Evolutionary conservation across 2,888 invertebrate species (phyloP).

Genomic region (Nemapogon koenigi): DNA sequence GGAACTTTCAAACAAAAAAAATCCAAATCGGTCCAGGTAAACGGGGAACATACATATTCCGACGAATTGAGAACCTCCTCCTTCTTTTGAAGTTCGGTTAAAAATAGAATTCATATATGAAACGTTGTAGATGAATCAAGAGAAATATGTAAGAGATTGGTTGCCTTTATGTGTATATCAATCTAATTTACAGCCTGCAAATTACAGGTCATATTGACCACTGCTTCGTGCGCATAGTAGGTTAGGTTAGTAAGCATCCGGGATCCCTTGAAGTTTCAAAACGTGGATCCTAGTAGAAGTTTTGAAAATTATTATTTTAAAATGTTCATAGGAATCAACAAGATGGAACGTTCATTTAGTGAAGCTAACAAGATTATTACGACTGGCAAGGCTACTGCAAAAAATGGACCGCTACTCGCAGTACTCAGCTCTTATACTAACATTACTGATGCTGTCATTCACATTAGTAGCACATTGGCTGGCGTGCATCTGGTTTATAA

Average conservation of each 20-base stretch:
- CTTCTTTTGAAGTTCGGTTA: too few species aligned
- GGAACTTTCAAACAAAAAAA: too few species aligned
- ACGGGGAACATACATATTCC: too few species aligned
- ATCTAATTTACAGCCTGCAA: too few species aligned
- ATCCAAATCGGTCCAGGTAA: too few species aligned
- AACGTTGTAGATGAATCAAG: too few species aligned
- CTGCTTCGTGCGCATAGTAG: background rate
- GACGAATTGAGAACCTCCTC: too few species aligned
- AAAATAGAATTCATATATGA: too few species aligned
- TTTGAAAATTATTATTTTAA: background rate
- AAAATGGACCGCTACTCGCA: conserved; percentile 97
- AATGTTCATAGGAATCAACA: conserved; percentile 66
- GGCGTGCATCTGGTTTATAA: conserved; percentile 96
- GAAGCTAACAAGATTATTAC: conserved; percentile 87
- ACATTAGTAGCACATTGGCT: conserved; percentile 95
- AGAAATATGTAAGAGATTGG: too few species aligned
- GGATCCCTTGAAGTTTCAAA: background rate
- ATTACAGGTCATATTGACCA: background rate
- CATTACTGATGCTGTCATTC: conserved; percentile 92
- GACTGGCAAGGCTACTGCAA: conserved; percentile 88
- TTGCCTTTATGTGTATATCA: too few species aligned
- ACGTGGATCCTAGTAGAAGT: background rate
- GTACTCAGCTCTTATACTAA: conserved; percentile 93
- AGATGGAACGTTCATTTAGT: conserved; percentile 87
- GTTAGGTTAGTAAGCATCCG: background rate